Base-by-base conservation (phyloP, 2,797 vertebrate genomes). In the Enteromius mattozi region DNA sequence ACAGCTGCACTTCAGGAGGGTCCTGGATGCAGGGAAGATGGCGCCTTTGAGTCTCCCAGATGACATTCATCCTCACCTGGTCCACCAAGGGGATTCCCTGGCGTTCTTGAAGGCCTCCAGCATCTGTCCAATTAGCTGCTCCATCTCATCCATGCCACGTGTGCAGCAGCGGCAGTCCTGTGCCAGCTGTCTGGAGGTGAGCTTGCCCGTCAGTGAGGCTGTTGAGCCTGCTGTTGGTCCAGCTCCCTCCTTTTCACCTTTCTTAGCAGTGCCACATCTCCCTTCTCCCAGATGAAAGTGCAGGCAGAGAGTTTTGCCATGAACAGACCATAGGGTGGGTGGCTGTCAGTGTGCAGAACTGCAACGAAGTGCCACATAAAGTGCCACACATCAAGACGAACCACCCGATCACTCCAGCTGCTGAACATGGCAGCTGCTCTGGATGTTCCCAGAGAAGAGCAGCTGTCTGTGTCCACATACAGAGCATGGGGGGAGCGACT, bases 21-120 rank as follows among this genome's bases (percentile, higher is more conserved):
- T 84, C 87, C 30, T 88, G 81, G 37, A 86, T 82, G 66, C 82
- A 86, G 42, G 59, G 78, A 54, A 86, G n/a, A 10, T 86, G 88
- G 45, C 8, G 35, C 24, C 17, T 81, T 56, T 87, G 84, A 12
- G 86, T 80, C 5, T 4, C 16, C 84, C 86, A 87, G 42, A 83
- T 83, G 49, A 81, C 63, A 12, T 77, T 9, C 54, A 85, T 84
- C 68, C 45, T 81, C 42, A 69, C 82, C 10, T 27, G 10, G 10
- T 85, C 75, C n/a, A 85, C n/a, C 61, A 82, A 66, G 1, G 74
- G 78, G 47, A 83, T 85, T 89, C 80, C 16, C 47, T 42, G 54
- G 0, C 2, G 0, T 87, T 83, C 66, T n/a, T 65, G 6, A 88
- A 81, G 33, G 59, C 33, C n/a, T 65, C 45, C 37, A 81, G 33